Conservation (phyloP, 2,113 vertebrate species). For the Thamnophis sirtalis region DNA sequence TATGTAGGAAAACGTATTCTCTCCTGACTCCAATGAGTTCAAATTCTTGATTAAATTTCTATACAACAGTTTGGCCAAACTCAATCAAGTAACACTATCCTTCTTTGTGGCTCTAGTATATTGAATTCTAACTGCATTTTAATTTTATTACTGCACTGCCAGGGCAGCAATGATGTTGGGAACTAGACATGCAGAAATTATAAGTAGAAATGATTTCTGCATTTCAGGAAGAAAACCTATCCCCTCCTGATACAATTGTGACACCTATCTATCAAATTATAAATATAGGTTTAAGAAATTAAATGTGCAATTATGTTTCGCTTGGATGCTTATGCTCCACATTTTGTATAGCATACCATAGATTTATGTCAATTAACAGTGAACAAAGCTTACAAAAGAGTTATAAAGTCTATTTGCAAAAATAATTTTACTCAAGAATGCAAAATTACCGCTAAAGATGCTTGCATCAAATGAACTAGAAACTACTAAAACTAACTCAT, state of each 20-base stretch:
- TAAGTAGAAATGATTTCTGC: neutral
- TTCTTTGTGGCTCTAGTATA: neutral
- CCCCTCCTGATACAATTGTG: neutral
- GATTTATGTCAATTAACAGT: neutral
- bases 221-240: neutral
- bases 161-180: neutral
- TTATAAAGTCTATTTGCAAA: neutral
- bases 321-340: neutral
- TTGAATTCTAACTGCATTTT: neutral
- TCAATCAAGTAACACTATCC: neutral
- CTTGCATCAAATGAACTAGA: neutral
- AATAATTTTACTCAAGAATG: neutral
- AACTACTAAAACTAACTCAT: neutral
- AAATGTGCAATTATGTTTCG: neutral
- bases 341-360: neutral
- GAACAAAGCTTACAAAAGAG: neutral
- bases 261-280: neutral
- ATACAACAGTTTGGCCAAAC: neutral
- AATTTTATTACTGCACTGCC: neutral
- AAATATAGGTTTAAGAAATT: neutral
- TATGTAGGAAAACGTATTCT: neutral
- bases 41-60: neutral
- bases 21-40: neutral
- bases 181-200: neutral
- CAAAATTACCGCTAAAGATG: neutral